Evolutionary conservation across 2,888 invertebrate species (phyloP), one percentile per base, ranked within the genome.

Genomic region (Drosophila suboccidentalis): DNA sequence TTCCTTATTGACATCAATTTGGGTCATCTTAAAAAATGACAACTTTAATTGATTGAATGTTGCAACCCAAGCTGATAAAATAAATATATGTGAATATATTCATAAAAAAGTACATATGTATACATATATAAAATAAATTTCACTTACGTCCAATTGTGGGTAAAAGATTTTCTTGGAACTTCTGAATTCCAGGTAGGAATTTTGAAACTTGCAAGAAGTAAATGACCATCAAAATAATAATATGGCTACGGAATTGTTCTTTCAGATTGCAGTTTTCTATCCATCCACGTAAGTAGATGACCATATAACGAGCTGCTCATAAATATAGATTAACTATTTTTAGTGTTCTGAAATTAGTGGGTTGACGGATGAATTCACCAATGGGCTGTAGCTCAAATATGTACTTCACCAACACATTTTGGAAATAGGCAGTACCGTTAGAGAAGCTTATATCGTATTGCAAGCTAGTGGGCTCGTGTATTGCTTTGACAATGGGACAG

Each of bases 301-400:
- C 39, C 53, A 53, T 41, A 29, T 41, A 53, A 41, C 53, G 53
- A 41, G 53, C 53, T 53, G 39, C 1, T 8, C 6, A 26, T n/a
- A 15, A 11, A 13, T 41, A 39, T n/a, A 49, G 8, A 34, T 34
- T 17, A 15, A 11, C 10, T 10, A n/a, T 2, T 17, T 17, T 32
- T 4, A 17, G 3, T 11, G 0, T 17, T 19, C 11, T 13, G 22
- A 15, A 49, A 29, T 34, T 8, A 13, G 13, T 8, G 19, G 17
- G 36, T 13, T 51, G 34, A 17, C 10, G 4, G 5, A 38, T 38
- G 10, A 15, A 10, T 32, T 32, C 32, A 51, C 51, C 51, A 13
- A 51, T 51, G 1, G 51, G 51, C n/a, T 51, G 38, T 22, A 38
- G 22, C 51, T 51, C 22, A 51, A 51, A 51, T 22, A 51, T n/a